phyloP scores from a whole-genome alignment of 2,888 invertebrate genomes.

The Meliscaeva auricollis region DNA sequence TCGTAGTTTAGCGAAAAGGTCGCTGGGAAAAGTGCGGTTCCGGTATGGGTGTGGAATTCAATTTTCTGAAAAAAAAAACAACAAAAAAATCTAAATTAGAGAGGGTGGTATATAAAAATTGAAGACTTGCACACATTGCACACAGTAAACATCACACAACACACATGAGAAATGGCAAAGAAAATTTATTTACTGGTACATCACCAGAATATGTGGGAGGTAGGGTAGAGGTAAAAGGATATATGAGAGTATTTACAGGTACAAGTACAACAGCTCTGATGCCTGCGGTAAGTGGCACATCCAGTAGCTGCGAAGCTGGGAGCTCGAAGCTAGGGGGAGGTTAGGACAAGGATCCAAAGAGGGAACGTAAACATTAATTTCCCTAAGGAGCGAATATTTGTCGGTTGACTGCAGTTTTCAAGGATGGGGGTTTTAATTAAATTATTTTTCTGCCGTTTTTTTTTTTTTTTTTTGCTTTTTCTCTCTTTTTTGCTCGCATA shows the following conservation, averaged over 20 bases:
- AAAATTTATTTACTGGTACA: constrained; percentile 68
- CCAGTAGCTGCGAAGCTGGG: not conserved
- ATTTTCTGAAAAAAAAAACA: constrained; percentile 80
- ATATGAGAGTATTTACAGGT: constrained; percentile 59
- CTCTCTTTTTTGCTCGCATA: constrained; percentile 18
- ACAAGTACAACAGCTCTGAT: constrained; percentile 46
- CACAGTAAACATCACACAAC: not conserved
- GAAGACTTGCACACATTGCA: constrained; percentile 45
- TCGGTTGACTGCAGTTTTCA: constrained; percentile 76
- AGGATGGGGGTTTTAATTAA: constrained; percentile 74
- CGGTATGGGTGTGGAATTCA: constrained; percentile 87
- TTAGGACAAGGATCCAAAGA: constrained; percentile 60
- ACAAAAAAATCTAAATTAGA: constrained; percentile 49
- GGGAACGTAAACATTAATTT: constrained; percentile 77
- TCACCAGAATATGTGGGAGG: constrained; percentile 16
- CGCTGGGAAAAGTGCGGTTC: constrained; percentile 92
- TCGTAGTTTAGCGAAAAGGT: constrained; percentile 91
- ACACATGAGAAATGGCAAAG: constrained; percentile 55
- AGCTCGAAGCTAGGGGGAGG: not conserved
- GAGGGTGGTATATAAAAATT: constrained; percentile 52
- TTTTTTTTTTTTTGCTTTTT: not conserved
- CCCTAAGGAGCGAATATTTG: constrained; percentile 76
- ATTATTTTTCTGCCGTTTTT: constrained; percentile 67
- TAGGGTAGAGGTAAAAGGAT: constrained; percentile 1
- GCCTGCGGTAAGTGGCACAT: constrained; percentile 47